A percentile compares a stretch with the other conserved stretches of the same genome.
These are phyloP conservation scores for Caenorhabditis inopinata DNA, from an alignment of 1,140 invertebrate genomes.

Conservation along the genomic window DNA sequence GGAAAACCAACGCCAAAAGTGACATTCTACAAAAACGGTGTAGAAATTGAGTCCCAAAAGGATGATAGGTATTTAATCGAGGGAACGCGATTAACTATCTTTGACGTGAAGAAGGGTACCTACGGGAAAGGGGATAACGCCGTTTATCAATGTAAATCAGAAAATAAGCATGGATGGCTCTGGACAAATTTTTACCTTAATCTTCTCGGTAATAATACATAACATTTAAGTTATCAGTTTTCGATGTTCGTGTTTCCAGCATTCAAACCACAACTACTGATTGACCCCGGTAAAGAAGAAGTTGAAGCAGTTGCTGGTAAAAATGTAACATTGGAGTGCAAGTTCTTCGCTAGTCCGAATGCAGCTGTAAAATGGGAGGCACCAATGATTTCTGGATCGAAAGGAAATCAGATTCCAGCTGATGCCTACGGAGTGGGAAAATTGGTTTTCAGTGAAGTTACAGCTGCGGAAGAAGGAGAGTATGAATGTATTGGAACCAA, in stretches of 20 bases:
- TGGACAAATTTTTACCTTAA: conserved; percentile 93
- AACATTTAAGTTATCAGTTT: not conserved
- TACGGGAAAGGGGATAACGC: conserved; percentile 77
- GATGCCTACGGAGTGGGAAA: conserved; percentile 73
- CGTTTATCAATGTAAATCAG: conserved; percentile 97
- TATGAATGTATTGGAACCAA: conserved; percentile 62
- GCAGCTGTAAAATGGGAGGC: conserved; percentile 88
- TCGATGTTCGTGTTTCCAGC: conserved; percentile 69
- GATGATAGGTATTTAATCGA: conserved; percentile 66
- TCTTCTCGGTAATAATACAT: conserved; percentile 78
- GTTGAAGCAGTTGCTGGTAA: conserved; percentile 78
- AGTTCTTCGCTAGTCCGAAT: conserved; percentile 89
- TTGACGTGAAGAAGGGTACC: conserved; percentile 77
- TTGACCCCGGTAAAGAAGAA: conserved; percentile 74
- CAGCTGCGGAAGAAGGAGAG: conserved; percentile 70
- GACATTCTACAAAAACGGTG: conserved; percentile 95
- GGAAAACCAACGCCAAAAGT: conserved; percentile 86
- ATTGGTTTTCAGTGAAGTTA: conserved; percentile 73
- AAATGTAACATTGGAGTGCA: conserved; percentile 80
- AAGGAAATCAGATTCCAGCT: conserved; percentile 52
- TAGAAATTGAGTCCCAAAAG: conserved; percentile 59
- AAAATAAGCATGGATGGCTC: conserved; percentile 81
- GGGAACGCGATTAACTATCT: conserved; percentile 77
- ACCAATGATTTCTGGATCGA: conserved; percentile 53
- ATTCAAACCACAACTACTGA: conserved; percentile 83